Evolutionary conservation across 23 tunicate species (phyloP).

Genomic region (Halocynthia aurantium): DNA sequence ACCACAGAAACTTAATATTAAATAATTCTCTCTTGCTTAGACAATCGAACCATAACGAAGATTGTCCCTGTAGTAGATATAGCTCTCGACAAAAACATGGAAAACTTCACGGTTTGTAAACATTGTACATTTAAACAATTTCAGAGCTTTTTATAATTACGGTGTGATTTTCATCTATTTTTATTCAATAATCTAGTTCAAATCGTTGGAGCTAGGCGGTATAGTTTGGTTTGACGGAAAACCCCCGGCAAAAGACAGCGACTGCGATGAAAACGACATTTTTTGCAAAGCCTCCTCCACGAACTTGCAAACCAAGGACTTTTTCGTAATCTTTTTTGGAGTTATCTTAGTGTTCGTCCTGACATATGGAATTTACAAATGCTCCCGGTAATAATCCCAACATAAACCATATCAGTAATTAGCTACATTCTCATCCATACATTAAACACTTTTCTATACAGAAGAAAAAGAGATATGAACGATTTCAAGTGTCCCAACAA

Average conservation of each 20-base stretch:
- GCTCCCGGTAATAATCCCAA: constrained; percentile 19
- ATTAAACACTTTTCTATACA: neutral
- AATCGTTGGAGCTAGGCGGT: too few species aligned
- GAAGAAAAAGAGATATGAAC: constrained; percentile 32
- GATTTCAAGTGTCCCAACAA: constrained; percentile 29
- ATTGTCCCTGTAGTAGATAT: too few species aligned
- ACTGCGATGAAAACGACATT: neutral
- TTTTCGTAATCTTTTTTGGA: constrained; percentile 8
- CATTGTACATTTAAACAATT: neutral
- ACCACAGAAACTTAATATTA: too few species aligned
- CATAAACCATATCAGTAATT: neutral
- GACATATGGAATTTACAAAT: constrained; percentile 2
- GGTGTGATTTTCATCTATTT: too few species aligned
- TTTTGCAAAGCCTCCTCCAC: constrained; percentile 8
- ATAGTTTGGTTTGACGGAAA: too few species aligned
- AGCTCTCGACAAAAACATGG: too few species aligned
- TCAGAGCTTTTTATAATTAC: neutral
- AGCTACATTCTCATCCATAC: neutral
- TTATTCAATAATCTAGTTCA: too few species aligned
- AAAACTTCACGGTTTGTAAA: neutral
- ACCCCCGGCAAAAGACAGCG: too few species aligned
- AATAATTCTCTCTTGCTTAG: too few species aligned
- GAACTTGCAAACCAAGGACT: neutral
- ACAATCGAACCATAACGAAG: too few species aligned
- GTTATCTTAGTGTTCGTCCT: constrained; percentile 11